Percentiles rank a stretch among this genome's conserved stretches.
These are phyloP conservation scores for Marisa cornuarietis DNA, from an alignment of 1,140 invertebrate species.

Conservation along the genomic window DNA sequence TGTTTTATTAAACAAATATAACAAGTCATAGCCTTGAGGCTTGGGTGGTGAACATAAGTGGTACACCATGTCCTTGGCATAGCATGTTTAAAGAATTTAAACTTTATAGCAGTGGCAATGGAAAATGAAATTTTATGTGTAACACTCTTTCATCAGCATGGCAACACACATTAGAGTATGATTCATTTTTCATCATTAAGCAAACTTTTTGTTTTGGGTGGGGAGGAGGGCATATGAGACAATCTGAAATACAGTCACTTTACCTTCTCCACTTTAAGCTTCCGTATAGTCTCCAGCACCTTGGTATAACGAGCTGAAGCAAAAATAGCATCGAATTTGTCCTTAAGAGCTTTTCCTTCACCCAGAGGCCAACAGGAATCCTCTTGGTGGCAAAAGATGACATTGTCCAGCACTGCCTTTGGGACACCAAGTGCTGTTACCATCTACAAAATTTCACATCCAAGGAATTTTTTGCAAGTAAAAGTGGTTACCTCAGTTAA, in stretches of 20 bases:
- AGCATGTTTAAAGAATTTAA: background rate
- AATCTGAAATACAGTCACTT: background rate
- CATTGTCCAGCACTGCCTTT: slow-evolving; percentile 93
- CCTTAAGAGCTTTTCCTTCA: slow-evolving; percentile 92
- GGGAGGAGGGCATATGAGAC: too few species aligned
- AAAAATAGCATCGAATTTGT: slow-evolving; percentile 98
- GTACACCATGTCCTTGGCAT: background rate
- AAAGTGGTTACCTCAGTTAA: too few species aligned
- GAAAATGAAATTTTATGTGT: too few species aligned
- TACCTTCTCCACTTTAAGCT: slow-evolving; percentile 75
- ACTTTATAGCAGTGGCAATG: too few species aligned
- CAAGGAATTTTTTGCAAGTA: too few species aligned
- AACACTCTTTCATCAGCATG: background rate
- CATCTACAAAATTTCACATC: slow-evolving; percentile 50
- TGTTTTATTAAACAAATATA: too few species aligned
- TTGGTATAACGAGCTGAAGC: slow-evolving; percentile 92
- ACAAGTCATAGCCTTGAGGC: too few species aligned
- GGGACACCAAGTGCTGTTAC: slow-evolving; percentile 82
- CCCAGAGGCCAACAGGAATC: slow-evolving; percentile 95
- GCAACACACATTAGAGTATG: too few species aligned
- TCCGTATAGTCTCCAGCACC: slow-evolving; percentile 84
- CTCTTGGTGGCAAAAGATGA: slow-evolving; percentile 99
- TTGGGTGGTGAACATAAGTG: too few species aligned
- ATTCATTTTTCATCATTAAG: too few species aligned
- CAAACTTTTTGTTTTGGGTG: too few species aligned